Percentiles rank a stretch among this genome's conserved stretches.
phyloP scores from a whole-genome alignment of 2,888 invertebrate genomes.

The Keiferia lycopersicella region DNA sequence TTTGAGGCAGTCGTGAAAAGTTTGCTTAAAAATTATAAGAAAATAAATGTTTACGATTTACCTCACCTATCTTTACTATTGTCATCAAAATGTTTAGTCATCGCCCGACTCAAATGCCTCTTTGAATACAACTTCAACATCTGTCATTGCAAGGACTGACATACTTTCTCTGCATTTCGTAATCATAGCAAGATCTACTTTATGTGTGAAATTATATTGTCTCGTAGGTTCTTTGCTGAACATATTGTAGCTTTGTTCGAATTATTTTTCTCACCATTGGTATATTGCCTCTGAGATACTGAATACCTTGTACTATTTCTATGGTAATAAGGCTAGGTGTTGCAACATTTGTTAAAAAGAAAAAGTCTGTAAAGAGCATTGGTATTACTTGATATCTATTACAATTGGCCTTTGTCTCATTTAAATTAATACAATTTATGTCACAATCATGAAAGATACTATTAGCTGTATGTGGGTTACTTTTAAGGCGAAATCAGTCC shows the following conservation, averaged over 20 bases:
- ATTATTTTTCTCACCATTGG: constrained; percentile 23
- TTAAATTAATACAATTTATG: background rate
- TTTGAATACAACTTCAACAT: constrained; percentile 20
- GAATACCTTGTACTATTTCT: constrained; percentile 9
- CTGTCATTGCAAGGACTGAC: constrained; percentile 35
- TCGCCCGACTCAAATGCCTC: background rate
- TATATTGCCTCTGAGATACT: constrained; percentile 18
- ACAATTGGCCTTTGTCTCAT: constrained; percentile 5
- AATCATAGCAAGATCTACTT: constrained; percentile 22
- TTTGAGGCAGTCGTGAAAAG: background rate
- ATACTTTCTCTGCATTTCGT: constrained; percentile 37
- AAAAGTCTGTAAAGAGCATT: background rate
- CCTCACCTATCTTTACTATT: too few relatives aligned
- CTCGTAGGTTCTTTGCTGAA: constrained; percentile 13
- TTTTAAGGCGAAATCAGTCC: too few relatives aligned
- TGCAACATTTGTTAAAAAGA: background rate
- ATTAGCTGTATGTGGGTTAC: too few relatives aligned
- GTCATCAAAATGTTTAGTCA: too few relatives aligned
- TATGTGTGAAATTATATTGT: constrained; percentile 19
- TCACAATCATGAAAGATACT: background rate
- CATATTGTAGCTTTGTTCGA: constrained; percentile 19
- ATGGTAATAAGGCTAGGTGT: constrained; percentile 11
- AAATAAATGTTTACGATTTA: too few relatives aligned
- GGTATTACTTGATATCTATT: background rate
- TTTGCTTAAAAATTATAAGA: background rate